Conservation (phyloP, 2,113 vertebrate species). For the Chloebia gouldiae region DNA sequence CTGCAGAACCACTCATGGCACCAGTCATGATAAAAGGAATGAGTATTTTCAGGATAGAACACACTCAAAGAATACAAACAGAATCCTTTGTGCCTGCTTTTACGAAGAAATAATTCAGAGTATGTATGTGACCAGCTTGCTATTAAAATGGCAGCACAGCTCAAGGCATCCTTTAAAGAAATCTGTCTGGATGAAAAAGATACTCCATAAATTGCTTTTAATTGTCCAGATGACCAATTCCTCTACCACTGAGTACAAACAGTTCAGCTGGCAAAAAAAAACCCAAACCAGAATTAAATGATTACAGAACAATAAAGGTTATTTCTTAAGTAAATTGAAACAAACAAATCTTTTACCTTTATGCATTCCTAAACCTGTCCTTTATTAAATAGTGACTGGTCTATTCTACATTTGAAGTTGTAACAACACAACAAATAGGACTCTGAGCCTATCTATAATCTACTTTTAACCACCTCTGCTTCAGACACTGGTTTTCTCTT, state of each 20-base stretch:
- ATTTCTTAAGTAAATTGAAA: background rate
- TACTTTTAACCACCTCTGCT: background rate
- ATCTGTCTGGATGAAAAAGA: background rate
- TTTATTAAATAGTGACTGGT: background rate
- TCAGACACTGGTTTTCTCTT: background rate
- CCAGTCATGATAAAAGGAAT: slow-evolving; percentile 56
- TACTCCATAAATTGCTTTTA: background rate
- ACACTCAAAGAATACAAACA: slow-evolving; percentile 28
- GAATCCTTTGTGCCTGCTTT: slow-evolving; percentile 20
- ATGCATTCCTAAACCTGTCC: background rate
- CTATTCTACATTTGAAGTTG: background rate
- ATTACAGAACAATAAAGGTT: background rate
- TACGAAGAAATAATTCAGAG: background rate
- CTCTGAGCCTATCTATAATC: background rate
- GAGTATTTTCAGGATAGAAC: background rate
- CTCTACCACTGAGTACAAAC: background rate
- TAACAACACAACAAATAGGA: background rate
- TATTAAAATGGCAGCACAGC: slow-evolving; percentile 11
- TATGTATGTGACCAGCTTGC: background rate
- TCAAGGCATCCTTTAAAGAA: background rate
- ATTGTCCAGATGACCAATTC: background rate
- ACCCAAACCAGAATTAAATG: background rate
- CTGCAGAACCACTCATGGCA: slow-evolving; percentile 41
- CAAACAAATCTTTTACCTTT: background rate
- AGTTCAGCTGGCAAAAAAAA: background rate